Evolutionary conservation across 2,113 vertebrate genomes (phyloP), one percentile per base, ranked within the genome.

Genomic region (Pardalotus punctatus): DNA sequence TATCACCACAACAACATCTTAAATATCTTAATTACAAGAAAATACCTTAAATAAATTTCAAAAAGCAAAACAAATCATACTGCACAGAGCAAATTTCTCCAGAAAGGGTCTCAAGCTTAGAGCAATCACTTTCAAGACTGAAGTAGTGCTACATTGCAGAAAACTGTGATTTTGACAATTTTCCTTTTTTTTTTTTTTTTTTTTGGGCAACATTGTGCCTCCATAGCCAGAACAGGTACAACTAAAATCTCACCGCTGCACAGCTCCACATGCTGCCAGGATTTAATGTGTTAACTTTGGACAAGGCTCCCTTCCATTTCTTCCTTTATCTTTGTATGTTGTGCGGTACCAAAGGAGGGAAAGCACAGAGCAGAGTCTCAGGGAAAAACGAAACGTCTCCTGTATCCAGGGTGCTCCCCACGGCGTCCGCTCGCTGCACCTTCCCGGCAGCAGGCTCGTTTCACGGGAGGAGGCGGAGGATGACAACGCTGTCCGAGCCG

Each of bases 401-500:
- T 5, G 35, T 7, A 11, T 3, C 50, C 69, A 5, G 21, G 2
- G 23, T 7, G 54, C 64, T 79, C 28, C 60, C 65, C 23, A n/a
- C 7, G 61, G 31, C 36, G 6, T 0, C 60, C 5, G 69, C 53
- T 25, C 15, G 12, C 43, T 18, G 11, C 4, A 2, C 14, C 22
- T 17, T 17, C 28, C 50, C 27, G 22, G 31, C 58, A 33, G 53
- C 69, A 23, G 43, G 2, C 18, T 13, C 15, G 3, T 11, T 25
- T 3, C 61, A 12, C 25, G 42, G 36, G 14, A 1, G 3, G 18
- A 4, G 11, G 27, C 3, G 22, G 7, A 15, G 36, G 20, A 10
- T 6, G 27, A 1, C 50, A 10, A 2, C 6, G 21, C 67, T 2
- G 25, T 0, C 9, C n/a, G 5, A 42, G 38, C 14, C 1, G 31